These are phyloP conservation scores for Brachirus orientalis DNA, from an alignment of 2,113 vertebrate species.

Conservation along the genomic window DNA sequence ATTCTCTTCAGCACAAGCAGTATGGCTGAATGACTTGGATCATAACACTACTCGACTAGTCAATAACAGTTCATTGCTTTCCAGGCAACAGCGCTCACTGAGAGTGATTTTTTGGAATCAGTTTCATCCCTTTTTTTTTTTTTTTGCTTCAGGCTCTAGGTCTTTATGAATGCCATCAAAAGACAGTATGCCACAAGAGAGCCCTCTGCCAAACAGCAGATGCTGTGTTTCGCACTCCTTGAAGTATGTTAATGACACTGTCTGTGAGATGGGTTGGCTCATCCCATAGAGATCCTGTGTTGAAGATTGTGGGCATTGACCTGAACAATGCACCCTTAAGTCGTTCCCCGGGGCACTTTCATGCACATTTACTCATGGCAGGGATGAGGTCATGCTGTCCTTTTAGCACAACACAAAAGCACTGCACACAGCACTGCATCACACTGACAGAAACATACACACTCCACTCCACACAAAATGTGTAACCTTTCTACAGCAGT, in stretches of 20 bases:
- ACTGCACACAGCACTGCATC: not conserved
- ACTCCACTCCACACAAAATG: not conserved
- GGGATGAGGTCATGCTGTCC: conserved; percentile 66
- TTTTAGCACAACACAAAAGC: conserved; percentile 61
- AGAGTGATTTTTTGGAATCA: conserved; percentile 27
- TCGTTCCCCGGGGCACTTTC: conserved; percentile 62
- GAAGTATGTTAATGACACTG: conserved; percentile 68
- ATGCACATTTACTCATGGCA: conserved; percentile 68
- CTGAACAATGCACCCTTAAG: conserved; percentile 64
- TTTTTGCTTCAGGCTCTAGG: conserved; percentile 16
- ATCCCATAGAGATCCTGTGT: conserved; percentile 37
- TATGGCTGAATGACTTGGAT: conserved; percentile 22
- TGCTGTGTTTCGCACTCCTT: conserved; percentile 46
- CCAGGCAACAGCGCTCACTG: conserved; percentile 22
- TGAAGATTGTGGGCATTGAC: conserved; percentile 58
- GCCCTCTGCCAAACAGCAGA: conserved; percentile 34
- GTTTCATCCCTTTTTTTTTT: conserved; percentile 29
- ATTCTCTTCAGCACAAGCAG: conserved; percentile 39
- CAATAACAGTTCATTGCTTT: conserved; percentile 50
- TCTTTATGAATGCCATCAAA: conserved; percentile 60
- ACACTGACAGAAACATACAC: conserved; percentile 24
- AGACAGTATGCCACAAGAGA: conserved; percentile 41
- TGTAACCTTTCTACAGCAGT: conserved; percentile 23
- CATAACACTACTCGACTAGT: conserved; percentile 48
- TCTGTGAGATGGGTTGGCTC: conserved; percentile 40